Base-by-base conservation (phyloP, 2,888 invertebrate species). In the Drosophila nigritarsus region DNA sequence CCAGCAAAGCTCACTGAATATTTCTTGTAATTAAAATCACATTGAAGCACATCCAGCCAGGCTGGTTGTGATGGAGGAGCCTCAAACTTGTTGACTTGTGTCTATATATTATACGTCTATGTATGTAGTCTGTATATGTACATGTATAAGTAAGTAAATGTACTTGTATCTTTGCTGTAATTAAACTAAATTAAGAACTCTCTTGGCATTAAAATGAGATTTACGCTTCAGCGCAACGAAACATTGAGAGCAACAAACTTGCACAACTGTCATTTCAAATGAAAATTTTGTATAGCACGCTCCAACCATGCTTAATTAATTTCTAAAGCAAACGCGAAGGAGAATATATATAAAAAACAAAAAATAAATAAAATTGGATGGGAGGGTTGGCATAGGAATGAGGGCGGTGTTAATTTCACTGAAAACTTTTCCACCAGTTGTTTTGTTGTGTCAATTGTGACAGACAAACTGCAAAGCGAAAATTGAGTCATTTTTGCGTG, bases 131-230 rank as follows among this genome's bases (percentile, higher is more conserved):
- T 27, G 11, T 18, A 2, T n/a, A 1, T 45, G n/a, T 58, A 18
- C 1, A 11, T 45, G 30, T 54, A 27, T 32, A 6, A 18, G 27
- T 56, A 18, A 45, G 30, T 24, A 13, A 60, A 15, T 36, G 56
- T 65, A 36, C 53, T 6, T 42, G 11, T 56, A 58, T 89, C 84
- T 87, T 87, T 82, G 85, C 75, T 66, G 85, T 86, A 87, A 87
- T 87, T 87, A 87, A 90, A 90, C 87, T 83, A 90, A 90, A 87
- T 87, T 86, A 90, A 87, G 89, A 87, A 88, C 90, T 89, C 90
- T 81, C 87, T 88, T 82, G 89, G 87, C 89, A 88, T 90, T 83
- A 90, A 87, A 87, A 87, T 90, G 87, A 90, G 87, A 87, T 90
- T 87, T 90, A 90, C 90, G 90, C 90, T 80, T 81, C 83, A 89